Evolutionary conservation across 1,140 invertebrate genomes (phyloP).

Genomic region (Aphaenogaster rudis): DNA sequence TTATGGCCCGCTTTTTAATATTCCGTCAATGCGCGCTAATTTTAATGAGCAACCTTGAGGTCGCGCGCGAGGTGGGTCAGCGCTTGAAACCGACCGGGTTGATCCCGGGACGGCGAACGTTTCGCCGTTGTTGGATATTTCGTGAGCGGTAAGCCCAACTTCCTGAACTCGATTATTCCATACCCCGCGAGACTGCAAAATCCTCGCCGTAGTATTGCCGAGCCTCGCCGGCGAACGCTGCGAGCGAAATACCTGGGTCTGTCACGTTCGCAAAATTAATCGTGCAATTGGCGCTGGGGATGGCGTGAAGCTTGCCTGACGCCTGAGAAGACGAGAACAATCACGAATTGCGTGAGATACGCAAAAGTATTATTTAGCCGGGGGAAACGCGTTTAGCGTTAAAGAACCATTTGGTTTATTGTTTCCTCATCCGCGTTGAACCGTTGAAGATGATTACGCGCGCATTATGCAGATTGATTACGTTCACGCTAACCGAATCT

Average conservation of each 20-base stretch:
- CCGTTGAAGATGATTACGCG: neutral
- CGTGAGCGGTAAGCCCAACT: slow-evolving; percentile 37
- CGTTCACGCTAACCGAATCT: slow-evolving; percentile 24
- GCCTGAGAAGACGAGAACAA: neutral
- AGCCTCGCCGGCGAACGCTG: neutral
- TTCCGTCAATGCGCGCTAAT: slow-evolving; percentile 65
- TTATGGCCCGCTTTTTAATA: slow-evolving; percentile 62
- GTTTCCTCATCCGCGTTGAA: neutral
- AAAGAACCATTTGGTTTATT: slow-evolving; percentile 1
- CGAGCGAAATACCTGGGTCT: neutral
- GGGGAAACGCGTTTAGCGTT: neutral
- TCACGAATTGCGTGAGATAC: neutral
- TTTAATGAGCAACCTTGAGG: slow-evolving; percentile 62
- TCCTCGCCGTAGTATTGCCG: neutral
- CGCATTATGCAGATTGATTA: slow-evolving; percentile 42
- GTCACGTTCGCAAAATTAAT: slow-evolving; percentile 45
- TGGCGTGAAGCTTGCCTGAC: neutral
- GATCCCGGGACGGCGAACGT: neutral
- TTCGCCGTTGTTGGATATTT: slow-evolving; percentile 28
- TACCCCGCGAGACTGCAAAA: slow-evolving; percentile 20
- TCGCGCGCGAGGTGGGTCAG: neutral
- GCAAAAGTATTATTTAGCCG: neutral
- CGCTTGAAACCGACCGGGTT: slow-evolving; percentile 4
- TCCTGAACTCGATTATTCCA: neutral
- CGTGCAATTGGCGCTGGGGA: slow-evolving; percentile 14